Conservation (phyloP, 1,140 invertebrate species). For the Trachymyrmex septentrionalis region DNA sequence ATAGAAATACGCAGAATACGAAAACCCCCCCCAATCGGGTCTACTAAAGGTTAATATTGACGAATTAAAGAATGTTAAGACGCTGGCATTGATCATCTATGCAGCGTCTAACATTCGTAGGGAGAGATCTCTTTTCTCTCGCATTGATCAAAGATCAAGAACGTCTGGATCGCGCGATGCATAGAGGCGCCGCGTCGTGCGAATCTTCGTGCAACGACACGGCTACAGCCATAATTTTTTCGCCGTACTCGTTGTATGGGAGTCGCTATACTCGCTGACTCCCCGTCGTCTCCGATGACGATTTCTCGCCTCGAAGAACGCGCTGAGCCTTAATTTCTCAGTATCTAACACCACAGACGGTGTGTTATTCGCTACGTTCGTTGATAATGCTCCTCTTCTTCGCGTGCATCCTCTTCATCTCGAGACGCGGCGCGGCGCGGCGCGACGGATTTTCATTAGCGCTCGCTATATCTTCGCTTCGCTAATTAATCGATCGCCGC, state of each 20-base stretch:
- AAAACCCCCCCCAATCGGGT: too few relatives aligned
- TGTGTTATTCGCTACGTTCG: constrained; percentile 69
- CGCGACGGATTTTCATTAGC: background rate
- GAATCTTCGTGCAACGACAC: background rate
- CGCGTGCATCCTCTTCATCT: too few relatives aligned
- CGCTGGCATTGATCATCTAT: background rate
- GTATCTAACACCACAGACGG: constrained; percentile 78
- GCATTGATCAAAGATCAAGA: constrained; percentile 79
- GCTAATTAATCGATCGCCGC: constrained; percentile 11
- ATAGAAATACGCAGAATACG: too few relatives aligned
- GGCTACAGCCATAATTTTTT: background rate
- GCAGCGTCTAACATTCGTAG: constrained; percentile 49
- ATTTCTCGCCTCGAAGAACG: constrained; percentile 69
- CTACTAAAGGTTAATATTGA: background rate
- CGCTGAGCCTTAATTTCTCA: constrained; percentile 80
- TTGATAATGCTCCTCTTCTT: constrained; percentile 39
- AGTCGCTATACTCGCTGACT: constrained; percentile 22
- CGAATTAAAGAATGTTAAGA: background rate
- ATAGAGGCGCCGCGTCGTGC: background rate
- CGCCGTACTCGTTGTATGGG: background rate
- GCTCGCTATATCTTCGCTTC: background rate
- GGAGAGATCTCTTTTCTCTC: constrained; percentile 64
- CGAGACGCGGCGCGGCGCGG: too few relatives aligned
- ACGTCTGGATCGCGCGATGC: constrained; percentile 61
- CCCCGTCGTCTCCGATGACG: constrained; percentile 42